Evolutionary conservation across 2,797 vertebrate species (phyloP).

Genomic region (Gastrophryne carolinensis): DNA sequence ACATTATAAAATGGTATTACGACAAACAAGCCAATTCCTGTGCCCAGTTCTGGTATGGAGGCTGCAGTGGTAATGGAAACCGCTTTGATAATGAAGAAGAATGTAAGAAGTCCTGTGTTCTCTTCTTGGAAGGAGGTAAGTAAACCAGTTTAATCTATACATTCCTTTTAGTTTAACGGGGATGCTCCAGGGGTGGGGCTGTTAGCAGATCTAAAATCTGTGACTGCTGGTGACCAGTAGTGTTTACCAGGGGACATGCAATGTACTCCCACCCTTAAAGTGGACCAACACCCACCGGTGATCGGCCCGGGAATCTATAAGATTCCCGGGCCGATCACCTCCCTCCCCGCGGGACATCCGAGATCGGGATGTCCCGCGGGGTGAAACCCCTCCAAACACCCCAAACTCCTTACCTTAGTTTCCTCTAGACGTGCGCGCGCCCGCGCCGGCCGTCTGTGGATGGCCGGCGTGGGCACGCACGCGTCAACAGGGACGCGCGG

Average conservation of each 20-base stretch:
- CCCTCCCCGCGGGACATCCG: too few species aligned
- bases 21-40: conserved; percentile 83
- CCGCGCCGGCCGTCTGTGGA: too few species aligned
- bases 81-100: conserved; percentile 79
- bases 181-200: neutral
- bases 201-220: neutral
- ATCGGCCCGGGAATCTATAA: too few species aligned
- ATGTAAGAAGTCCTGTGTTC: conserved; percentile 77
- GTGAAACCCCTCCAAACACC: too few species aligned
- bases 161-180: neutral
- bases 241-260: neutral
- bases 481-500: too few species aligned
- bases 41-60: conserved; percentile 87
- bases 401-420: too few species aligned
- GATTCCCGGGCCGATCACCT: too few species aligned
- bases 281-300: too few species aligned
- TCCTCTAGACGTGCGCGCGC: too few species aligned
- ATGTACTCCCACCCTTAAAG: too few species aligned
- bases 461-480: too few species aligned
- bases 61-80: conserved; percentile 81
- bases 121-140: conserved; percentile 64
- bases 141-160: neutral
- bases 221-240: neutral
- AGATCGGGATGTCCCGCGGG: too few species aligned
- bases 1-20: conserved; percentile 81